These are phyloP conservation scores for Crossoptilon crossoptilon DNA, from an alignment of 2,797 vertebrate species.

Conservation along the genomic window DNA sequence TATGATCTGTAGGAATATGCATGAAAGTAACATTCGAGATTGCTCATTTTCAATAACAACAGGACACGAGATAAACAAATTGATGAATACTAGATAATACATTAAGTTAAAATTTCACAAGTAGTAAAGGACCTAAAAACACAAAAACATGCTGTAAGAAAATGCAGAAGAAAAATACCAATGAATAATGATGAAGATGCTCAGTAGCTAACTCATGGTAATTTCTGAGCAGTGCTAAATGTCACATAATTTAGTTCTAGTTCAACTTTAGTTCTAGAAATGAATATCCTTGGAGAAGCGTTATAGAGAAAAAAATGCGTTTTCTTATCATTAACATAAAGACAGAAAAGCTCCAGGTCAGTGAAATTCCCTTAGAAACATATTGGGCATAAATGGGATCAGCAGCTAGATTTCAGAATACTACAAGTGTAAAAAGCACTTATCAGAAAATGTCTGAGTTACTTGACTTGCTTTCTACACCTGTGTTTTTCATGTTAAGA, in stretches of 20 bases:
- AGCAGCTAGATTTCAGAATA: background rate
- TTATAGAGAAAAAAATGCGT: background rate
- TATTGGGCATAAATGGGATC: background rate
- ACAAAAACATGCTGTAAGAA: background rate
- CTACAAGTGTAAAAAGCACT: background rate
- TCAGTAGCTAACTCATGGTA: background rate
- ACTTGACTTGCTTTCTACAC: background rate
- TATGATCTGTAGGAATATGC: conserved; percentile 45
- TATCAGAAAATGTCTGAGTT: background rate
- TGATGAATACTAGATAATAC: conserved; percentile 20
- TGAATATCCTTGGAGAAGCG: background rate
- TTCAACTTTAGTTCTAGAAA: background rate
- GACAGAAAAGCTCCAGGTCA: background rate
- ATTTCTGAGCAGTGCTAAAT: conserved; percentile 8
- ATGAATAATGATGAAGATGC: background rate
- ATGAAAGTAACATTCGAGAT: background rate
- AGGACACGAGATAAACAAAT: conserved; percentile 42
- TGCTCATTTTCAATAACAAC: conserved; percentile 44
- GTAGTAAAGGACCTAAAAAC: conserved; percentile 17
- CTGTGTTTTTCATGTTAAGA: background rate
- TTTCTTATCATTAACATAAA: background rate
- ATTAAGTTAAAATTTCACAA: conserved; percentile 42
- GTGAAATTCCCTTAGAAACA: background rate
- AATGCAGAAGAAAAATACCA: conserved; percentile 1
- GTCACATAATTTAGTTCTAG: background rate